phyloP scores from a whole-genome alignment of 2,888 invertebrate species.

The Sympetrum striolatum region DNA sequence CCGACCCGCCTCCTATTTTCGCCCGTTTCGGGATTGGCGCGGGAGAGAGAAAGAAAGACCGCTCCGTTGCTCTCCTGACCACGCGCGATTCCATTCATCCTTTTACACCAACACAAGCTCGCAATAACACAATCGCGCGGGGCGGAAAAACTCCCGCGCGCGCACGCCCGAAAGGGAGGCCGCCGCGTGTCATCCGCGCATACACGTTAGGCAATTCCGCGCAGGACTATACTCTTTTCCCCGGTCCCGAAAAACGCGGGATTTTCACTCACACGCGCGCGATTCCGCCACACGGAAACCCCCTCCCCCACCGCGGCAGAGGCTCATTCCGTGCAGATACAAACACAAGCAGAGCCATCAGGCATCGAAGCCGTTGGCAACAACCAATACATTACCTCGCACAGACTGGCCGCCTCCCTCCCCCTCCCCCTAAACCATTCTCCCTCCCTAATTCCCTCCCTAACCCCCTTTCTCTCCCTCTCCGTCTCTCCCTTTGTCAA shows the following conservation, averaged over 20 bases:
- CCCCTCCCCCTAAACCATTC: background rate
- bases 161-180: too few relatives aligned
- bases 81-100: background rate
- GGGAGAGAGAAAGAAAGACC: background rate
- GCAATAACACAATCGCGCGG: background rate
- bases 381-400: slow-evolving; percentile 30
- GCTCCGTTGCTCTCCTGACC: background rate
- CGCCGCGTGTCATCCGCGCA: background rate
- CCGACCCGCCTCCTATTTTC: background rate
- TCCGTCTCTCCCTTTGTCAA: background rate
- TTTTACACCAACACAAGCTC: background rate
- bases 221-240: background rate
- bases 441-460: background rate
- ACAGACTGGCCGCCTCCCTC: slow-evolving; percentile 21
- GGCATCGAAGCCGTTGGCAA: slow-evolving; percentile 42
- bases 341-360: slow-evolving; percentile 29
- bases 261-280: background rate
- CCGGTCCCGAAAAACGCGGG: background rate
- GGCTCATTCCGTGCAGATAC: slow-evolving; percentile 42
- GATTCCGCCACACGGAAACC: background rate
- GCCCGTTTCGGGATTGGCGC: background rate
- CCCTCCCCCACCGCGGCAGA: background rate
- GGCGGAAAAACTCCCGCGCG: too few relatives aligned
- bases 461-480: background rate
- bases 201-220: background rate